Conservation (phyloP, 2,888 invertebrate genomes). For the Diaprepes abbreviatus region DNA sequence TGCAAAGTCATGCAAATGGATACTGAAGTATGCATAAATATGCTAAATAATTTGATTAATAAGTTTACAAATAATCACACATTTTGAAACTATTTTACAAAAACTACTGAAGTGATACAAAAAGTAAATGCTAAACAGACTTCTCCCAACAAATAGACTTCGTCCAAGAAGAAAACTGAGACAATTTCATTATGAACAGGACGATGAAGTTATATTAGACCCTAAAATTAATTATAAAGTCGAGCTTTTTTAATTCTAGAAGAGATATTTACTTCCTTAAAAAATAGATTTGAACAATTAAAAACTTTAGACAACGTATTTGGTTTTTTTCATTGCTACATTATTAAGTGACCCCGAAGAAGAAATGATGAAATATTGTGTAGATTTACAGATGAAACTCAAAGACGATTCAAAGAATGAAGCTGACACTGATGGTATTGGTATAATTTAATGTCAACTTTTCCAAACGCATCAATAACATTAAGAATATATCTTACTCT, state of each 20-base stretch:
- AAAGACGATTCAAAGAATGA: conserved; percentile 20
- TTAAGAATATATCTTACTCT: conserved; percentile 26
- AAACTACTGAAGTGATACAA: conserved; percentile 48
- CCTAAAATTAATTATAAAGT: conserved; percentile 37
- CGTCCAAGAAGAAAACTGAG: conserved; percentile 43
- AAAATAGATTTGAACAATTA: not conserved
- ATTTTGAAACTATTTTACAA: conserved; percentile 50
- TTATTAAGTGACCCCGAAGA: not conserved
- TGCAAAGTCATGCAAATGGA: not conserved
- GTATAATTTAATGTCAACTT: conserved; percentile 7
- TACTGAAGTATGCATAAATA: not conserved
- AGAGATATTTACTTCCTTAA: not conserved
- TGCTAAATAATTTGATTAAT: not conserved
- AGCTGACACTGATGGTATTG: conserved; percentile 20
- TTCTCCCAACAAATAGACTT: conserved; percentile 48
- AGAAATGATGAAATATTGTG: too few species aligned
- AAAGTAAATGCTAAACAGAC: conserved; percentile 48
- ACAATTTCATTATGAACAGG: conserved; percentile 27
- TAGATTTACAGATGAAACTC: too few species aligned
- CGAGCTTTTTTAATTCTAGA: conserved; percentile 22
- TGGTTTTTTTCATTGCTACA: too few species aligned
- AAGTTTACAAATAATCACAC: conserved; percentile 45
- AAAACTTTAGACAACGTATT: not conserved
- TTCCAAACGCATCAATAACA: conserved; percentile 12
- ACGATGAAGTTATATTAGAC: conserved; percentile 16